Base-by-base conservation (phyloP, 92 coral and sea anemone species). In the Zoanthus solanderi region DNA sequence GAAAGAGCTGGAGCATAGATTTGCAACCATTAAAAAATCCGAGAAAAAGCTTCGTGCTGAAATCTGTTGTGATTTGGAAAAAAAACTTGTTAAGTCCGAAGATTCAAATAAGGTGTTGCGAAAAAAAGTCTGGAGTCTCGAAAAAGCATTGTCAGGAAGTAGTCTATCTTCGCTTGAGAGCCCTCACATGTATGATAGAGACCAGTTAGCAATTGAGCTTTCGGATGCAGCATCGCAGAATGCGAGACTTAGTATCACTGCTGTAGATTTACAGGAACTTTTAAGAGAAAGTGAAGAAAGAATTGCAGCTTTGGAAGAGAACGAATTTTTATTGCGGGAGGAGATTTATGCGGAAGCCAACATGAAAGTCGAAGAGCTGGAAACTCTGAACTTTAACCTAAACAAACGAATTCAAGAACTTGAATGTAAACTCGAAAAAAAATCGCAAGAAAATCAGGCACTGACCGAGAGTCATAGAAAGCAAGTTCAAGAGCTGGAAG, bases 21-120 rank as follows among this genome's bases (percentile, higher is more conserved):
- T 89, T 44, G 48, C 82, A 56, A 88, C 88, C 47, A 78, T 89
- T 15, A 90, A 83, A 75, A 96, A 89, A 69, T 92, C 91, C 53
- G 98, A 93, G 87, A 87, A 90, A 16, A 85, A 87, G 56, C 80
- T 92, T 28, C 93, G 96, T 31, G 95, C 94, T 10, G 97, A 92
- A 56, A 85, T 94, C 12, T 90, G 95, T 50, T 76, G 79, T 31
- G 93, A 92, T 13, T 76, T 92, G 92, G 88, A 84, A 15, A 76
- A 84, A 79, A 93, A 92, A 88, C 78, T 94, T 11, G 37, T 13
- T 29, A 6, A 10, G 12, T 72, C 79, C 34, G 88, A 84, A 37
- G 88, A 72, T 50, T 72, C 46, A 15, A 90, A 90, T 60, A 63
- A 79, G 60, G 11, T 78, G 48, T 74, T 90, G 29, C 90, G 82